Evolutionary conservation across 2,888 invertebrate species (phyloP).

Genomic region (Acheta domesticus): DNA sequence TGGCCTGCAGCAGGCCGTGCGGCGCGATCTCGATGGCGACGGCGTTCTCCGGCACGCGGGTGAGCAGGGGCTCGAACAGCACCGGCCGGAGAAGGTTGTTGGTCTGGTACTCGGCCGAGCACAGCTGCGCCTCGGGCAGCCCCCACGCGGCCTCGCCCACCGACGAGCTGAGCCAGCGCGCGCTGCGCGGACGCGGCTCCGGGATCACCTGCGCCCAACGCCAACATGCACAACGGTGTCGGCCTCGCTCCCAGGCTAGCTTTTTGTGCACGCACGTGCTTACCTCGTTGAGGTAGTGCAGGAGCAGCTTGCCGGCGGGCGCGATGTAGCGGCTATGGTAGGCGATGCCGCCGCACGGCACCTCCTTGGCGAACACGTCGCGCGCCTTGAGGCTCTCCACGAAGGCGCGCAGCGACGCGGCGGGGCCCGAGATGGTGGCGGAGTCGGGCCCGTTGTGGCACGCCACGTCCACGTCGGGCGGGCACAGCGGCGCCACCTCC

Average conservation of each 20-base stretch:
- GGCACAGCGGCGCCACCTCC: constrained; percentile 45
- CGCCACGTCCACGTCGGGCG: constrained; percentile 66
- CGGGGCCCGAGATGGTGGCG: too few relatives aligned
- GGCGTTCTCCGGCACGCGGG: constrained; percentile 55
- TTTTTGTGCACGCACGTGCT: constrained; percentile 53
- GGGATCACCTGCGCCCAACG: too few relatives aligned
- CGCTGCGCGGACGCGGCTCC: too few relatives aligned
- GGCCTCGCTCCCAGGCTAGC: too few relatives aligned
- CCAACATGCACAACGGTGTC: too few relatives aligned
- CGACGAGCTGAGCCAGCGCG: constrained; percentile 88
- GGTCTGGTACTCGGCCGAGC: constrained; percentile 84
- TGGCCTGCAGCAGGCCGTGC: constrained; percentile 83
- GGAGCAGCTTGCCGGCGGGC: constrained; percentile 48
- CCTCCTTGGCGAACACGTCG: too few relatives aligned
- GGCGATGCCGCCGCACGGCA: constrained; percentile 42
- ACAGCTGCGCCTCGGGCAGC: constrained; percentile 58
- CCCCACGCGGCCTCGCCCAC: constrained; percentile 72
- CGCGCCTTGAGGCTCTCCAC: too few relatives aligned
- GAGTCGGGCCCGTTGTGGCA: constrained; percentile 77
- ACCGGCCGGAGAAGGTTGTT: constrained; percentile 55
- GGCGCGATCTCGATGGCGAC: constrained; percentile 87
- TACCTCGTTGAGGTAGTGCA: constrained; percentile 48
- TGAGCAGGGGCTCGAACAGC: not conserved
- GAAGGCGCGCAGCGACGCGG: too few relatives aligned
- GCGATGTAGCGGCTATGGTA: constrained; percentile 43